Percentiles rank a stretch among this genome's conserved stretches.
Conservation (phyloP, 2,888 invertebrate species). For the Macrosiphum euphorbiae region DNA sequence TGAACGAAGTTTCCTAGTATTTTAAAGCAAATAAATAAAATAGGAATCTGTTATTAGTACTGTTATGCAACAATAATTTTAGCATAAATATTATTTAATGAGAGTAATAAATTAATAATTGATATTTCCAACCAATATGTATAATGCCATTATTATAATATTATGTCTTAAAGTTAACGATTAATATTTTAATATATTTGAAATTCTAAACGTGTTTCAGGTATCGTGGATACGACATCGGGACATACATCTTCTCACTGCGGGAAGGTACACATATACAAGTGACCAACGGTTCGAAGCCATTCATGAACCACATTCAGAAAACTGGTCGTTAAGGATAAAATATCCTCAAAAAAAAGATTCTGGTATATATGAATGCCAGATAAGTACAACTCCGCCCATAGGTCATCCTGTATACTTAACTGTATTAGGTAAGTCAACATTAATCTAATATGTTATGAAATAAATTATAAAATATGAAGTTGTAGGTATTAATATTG, state of each 20-base stretch:
- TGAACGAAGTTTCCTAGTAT: neutral
- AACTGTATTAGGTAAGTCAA: constrained; percentile 82
- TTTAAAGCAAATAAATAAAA: neutral
- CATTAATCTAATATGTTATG: neutral
- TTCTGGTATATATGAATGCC: constrained; percentile 88
- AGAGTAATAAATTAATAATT: neutral
- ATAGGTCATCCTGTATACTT: constrained; percentile 86
- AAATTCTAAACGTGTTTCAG: constrained; percentile 71
- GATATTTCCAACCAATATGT: neutral
- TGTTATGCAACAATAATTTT: neutral
- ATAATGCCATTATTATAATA: neutral
- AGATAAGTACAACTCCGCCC: constrained; percentile 91
- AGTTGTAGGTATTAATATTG: neutral
- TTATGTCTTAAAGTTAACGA: neutral
- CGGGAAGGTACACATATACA: constrained; percentile 84
- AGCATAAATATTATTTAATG: neutral
- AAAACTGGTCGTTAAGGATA: constrained; percentile 87
- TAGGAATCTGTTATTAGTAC: neutral
- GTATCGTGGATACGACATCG: constrained; percentile 85
- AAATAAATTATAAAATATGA: neutral
- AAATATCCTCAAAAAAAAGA: constrained; percentile 82
- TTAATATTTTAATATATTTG: neutral
- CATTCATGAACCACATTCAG: constrained; percentile 86
- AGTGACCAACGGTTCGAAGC: constrained; percentile 88
- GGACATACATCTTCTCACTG: constrained; percentile 82